phyloP scores from a whole-genome alignment of 2,888 invertebrate species.

The Andrena trimmerana region DNA sequence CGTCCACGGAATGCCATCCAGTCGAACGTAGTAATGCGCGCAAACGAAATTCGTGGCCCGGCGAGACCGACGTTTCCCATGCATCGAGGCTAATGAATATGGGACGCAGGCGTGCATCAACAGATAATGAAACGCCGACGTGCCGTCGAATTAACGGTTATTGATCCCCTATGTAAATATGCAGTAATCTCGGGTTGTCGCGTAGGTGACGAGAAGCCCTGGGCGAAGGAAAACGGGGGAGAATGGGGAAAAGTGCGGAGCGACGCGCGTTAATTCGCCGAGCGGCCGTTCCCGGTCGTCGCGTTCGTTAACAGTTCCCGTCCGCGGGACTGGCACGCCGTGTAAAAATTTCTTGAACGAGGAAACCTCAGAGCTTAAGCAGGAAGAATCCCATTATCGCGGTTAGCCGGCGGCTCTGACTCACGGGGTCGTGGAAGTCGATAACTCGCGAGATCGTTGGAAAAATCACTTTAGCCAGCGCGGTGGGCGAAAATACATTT shows the following conservation, averaged over 20 bases:
- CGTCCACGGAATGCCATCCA: background rate
- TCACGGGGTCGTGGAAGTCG: constrained; percentile 44
- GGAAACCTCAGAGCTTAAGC: constrained; percentile 58
- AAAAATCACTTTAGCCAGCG: background rate
- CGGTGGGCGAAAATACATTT: constrained; percentile 18
- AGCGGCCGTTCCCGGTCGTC: background rate
- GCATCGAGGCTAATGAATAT: constrained; percentile 26
- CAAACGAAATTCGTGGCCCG: background rate
- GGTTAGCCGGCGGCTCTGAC: constrained; percentile 59
- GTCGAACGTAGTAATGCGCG: background rate
- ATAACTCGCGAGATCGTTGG: constrained; percentile 13
- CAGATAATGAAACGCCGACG: constrained; percentile 45
- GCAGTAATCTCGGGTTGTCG: constrained; percentile 44
- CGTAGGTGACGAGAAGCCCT: constrained; percentile 17
- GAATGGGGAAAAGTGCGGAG: background rate
- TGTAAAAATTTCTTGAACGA: constrained; percentile 41
- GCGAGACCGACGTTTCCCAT: constrained; percentile 7
- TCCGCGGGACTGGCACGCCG: background rate
- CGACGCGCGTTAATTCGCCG: background rate
- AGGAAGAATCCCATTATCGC: constrained; percentile 69
- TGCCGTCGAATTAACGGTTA: constrained; percentile 53
- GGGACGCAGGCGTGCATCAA: constrained; percentile 36
- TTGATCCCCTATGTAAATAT: constrained; percentile 60
- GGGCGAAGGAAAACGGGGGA: background rate
- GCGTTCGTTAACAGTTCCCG: constrained; percentile 1